These are phyloP conservation scores for Heterodera filipjevi DNA, from an alignment of 2,888 invertebrate species.

Conservation along the genomic window DNA sequence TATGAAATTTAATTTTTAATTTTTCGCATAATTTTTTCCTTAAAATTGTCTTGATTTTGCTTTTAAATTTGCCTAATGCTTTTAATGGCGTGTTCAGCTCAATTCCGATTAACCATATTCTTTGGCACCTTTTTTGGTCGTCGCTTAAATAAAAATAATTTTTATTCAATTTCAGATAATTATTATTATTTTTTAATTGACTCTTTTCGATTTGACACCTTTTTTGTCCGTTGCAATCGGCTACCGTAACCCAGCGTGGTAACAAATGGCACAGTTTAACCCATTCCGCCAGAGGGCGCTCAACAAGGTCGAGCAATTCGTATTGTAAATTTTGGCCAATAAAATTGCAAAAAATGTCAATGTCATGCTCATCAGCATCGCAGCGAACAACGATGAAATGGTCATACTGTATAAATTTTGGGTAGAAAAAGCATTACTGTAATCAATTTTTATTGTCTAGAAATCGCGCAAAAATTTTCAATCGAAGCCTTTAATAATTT, in stretches of 20 bases:
- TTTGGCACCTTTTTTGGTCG: background rate
- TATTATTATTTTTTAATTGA: background rate
- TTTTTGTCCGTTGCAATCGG: background rate
- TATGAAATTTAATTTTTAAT: background rate
- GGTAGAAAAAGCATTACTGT: background rate
- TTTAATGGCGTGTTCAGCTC: background rate
- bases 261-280: background rate
- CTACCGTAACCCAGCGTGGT: background rate
- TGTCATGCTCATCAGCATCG: background rate
- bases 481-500: background rate
- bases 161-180: background rate
- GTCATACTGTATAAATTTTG: background rate
- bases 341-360: background rate
- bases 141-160: background rate
- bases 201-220: background rate
- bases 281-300: background rate
- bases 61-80: background rate
- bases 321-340: background rate
- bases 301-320: background rate
- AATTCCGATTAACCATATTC: background rate
- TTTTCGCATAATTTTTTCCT: background rate
- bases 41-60: background rate
- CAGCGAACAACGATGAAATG: background rate
- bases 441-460: background rate
- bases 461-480: background rate